Evolutionary conservation across 2,113 vertebrate species (phyloP).

Genomic region (Phylloscopus trochilus): DNA sequence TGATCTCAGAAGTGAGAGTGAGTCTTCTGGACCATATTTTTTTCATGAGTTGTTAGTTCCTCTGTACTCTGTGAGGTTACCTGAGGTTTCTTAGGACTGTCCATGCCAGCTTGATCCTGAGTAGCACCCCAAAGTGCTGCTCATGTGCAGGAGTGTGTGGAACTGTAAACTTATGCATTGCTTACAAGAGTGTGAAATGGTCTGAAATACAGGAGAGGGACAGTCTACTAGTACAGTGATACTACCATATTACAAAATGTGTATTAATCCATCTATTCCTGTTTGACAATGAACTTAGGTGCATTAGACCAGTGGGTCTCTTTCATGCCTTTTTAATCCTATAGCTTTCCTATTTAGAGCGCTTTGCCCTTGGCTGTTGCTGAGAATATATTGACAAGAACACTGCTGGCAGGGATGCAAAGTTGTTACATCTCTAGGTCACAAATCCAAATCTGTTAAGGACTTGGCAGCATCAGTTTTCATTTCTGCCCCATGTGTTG

Average conservation of each 20-base stretch:
- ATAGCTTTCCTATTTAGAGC: not conserved
- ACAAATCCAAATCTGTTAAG: not conserved
- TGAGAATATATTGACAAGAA: not conserved
- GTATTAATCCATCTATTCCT: not conserved
- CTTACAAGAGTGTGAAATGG: not conserved
- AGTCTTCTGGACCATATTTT: not conserved
- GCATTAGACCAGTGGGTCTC: not conserved
- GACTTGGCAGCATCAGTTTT: not conserved
- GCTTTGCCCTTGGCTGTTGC: not conserved
- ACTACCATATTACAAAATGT: not conserved
- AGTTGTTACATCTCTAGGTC: not conserved
- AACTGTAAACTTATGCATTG: not conserved
- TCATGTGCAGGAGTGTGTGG: not conserved
- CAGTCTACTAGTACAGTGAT: not conserved
- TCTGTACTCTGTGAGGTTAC: not conserved
- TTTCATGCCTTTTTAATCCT: not conserved
- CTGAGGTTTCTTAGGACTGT: not conserved
- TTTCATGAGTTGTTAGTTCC: not conserved
- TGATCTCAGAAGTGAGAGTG: not conserved
- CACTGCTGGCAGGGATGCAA: not conserved
- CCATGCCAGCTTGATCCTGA: not conserved
- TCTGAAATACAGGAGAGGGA: not conserved
- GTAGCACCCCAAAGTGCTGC: not conserved
- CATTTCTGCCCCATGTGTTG: not conserved
- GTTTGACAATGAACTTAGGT: not conserved